Conservation (phyloP, 2,888 invertebrate genomes). For the Ypsolopha sequella region DNA sequence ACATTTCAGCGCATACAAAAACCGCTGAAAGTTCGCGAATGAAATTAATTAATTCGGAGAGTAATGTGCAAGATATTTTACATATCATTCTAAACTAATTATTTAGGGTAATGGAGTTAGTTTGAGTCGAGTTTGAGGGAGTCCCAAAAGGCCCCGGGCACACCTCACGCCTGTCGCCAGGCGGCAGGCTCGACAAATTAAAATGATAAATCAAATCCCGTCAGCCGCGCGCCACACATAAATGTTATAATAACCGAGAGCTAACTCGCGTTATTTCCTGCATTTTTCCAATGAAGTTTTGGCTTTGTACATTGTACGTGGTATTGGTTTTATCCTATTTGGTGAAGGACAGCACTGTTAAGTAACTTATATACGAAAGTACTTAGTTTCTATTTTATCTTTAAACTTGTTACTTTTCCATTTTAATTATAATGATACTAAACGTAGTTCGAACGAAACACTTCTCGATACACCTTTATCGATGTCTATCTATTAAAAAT, state of each 20-base stretch:
- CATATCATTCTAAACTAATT: constrained; percentile 6
- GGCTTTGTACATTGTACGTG: background rate
- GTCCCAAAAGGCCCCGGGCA: constrained; percentile 18
- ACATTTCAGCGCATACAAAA: background rate
- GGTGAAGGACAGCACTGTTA: no score
- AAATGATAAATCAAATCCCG: constrained; percentile 62
- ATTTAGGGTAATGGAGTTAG: constrained; percentile 8
- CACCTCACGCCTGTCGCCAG: constrained; percentile 45
- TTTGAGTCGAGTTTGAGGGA: constrained; percentile 7
- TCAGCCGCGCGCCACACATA: constrained; percentile 22
- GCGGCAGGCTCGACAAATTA: constrained; percentile 55
- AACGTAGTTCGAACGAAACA: no score
- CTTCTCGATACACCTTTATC: no score
- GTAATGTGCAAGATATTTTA: background rate
- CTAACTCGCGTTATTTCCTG: background rate
- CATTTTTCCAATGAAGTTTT: background rate
- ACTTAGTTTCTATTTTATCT: no score
- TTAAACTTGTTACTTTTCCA: no score
- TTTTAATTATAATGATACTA: no score
- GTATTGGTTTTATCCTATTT: background rate
- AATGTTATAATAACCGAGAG: constrained; percentile 1
- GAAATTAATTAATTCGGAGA: background rate
- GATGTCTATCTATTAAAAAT: no score
- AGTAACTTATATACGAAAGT: no score
- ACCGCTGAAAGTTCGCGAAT: background rate